Conservation (phyloP, 2,797 vertebrate genomes). For the Prionace glauca region DNA sequence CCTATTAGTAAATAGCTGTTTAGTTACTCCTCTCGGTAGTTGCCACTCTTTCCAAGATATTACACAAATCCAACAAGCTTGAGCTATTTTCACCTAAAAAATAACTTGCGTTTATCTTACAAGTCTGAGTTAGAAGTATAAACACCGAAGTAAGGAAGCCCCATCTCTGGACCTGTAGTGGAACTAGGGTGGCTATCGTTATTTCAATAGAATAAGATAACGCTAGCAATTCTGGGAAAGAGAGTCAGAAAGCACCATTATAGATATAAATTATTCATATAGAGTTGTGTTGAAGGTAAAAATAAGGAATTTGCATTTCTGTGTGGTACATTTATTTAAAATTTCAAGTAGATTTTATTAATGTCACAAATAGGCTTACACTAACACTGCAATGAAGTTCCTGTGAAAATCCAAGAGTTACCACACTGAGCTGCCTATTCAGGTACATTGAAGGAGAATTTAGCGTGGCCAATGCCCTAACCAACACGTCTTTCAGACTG, state of each 20-base stretch:
- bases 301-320: neutral
- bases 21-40: too few relatives aligned
- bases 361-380: too few relatives aligned
- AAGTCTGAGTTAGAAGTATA: neutral
- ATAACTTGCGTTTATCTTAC: neutral
- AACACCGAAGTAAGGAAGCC: neutral
- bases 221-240: neutral
- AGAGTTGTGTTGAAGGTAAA: neutral
- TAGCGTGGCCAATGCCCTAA: too few relatives aligned
- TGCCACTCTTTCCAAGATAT: too few relatives aligned
- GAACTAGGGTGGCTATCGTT: neutral
- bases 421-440: too few relatives aligned
- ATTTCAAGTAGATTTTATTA: too few relatives aligned
- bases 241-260: neutral
- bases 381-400: too few relatives aligned
- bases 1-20: too few relatives aligned
- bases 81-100: neutral
- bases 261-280: neutral
- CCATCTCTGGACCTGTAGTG: neutral
- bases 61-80: neutral
- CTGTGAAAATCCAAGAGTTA: too few relatives aligned
- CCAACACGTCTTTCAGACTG: too few relatives aligned
- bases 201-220: neutral
- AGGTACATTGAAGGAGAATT: too few relatives aligned
- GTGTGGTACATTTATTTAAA: too few relatives aligned